A percentile compares a stretch with the other conserved stretches of the same genome.
These are phyloP conservation scores for Macaria notata DNA, from an alignment of 2,888 invertebrate genomes.

Conservation along the genomic window DNA sequence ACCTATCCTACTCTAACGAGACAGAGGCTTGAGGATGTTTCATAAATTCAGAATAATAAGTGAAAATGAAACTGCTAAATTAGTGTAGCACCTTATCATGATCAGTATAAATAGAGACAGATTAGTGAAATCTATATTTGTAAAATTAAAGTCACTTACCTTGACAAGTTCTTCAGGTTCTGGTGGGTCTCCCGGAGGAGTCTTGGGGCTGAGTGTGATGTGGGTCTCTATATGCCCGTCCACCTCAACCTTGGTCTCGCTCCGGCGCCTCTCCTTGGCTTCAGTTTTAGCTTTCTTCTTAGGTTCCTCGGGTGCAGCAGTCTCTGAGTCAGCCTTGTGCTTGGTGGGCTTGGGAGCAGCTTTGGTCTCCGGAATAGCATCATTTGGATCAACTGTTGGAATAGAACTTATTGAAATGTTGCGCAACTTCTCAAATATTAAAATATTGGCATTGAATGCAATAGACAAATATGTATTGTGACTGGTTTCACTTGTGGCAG, in stretches of 20 bases:
- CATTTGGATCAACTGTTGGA: conserved; percentile 67
- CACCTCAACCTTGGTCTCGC: conserved; percentile 78
- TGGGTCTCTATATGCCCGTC: conserved; percentile 90
- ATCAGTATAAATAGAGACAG: too few relatives aligned
- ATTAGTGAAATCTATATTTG: too few relatives aligned
- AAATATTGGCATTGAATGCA: too few relatives aligned
- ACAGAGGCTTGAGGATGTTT: too few relatives aligned
- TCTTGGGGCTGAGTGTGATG: conserved; percentile 89
- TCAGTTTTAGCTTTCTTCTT: conserved; percentile 67
- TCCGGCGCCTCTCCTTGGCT: conserved; percentile 61
- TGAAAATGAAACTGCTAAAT: too few relatives aligned
- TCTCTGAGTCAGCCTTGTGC: conserved; percentile 60
- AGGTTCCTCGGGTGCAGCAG: conserved; percentile 50
- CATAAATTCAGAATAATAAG: too few relatives aligned
- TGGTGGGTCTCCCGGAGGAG: conserved; percentile 92
- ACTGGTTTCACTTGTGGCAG: too few relatives aligned
- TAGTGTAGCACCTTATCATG: too few relatives aligned
- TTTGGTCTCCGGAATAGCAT: conserved; percentile 55
- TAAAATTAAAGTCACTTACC: conserved; percentile 57
- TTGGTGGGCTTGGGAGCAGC: conserved; percentile 55
- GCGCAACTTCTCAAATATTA: too few relatives aligned
- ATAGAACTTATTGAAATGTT: too few relatives aligned
- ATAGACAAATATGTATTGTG: too few relatives aligned
- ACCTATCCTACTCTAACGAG: too few relatives aligned
- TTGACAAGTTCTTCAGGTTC: conserved; percentile 96